Evolutionary conservation across 2,888 invertebrate species (phyloP), one percentile per base, ranked within the genome.

Genomic region (Polydrusus cervinus): DNA sequence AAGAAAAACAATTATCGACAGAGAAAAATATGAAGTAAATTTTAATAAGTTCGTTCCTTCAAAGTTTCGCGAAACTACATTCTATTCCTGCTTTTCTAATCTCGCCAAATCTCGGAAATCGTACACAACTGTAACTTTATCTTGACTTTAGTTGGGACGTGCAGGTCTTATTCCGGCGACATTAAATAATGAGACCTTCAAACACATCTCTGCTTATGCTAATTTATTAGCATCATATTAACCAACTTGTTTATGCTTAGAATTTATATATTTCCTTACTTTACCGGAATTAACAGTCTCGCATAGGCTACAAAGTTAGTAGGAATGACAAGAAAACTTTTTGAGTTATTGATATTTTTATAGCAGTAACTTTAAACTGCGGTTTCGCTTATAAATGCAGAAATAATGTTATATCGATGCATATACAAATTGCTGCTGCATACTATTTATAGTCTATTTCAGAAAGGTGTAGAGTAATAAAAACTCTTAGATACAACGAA

Each of bases 151-250:
- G 20, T 45, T 20, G 20, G 14, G 62, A 62, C 45, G 47, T 62
- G 34, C 47, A 14, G 20, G 34, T 20, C 43, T 45, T 20, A 62
- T 20, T 47, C 9, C 20, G 10, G 25, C 25, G 47, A 64, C 43
- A 25, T 47, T 64, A 65, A 68, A 68, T 53, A 38, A 66, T 68
- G 25, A 18, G 43, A 40, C 57, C 43, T 20, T 43, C 55, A 53
- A 43, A 57, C 55, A 68, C 66, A 68, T 68, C 67, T 45, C 55
- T 68, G n/a, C n/a, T 25, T 16, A 68, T 57, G 67, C 43, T 57
- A 68, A 68, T 43, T 43, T 25, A 68, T 55, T 68, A 20, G 25
- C 43, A 57, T 38, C 34, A 55, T 55, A 18, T n/a, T 16, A 9
- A 30, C 25, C 3, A 40, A 8, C 45, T 40, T 68, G 57, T 68